These are phyloP conservation scores for Diaperis boleti DNA, from an alignment of 2,888 invertebrate genomes.

Conservation along the genomic window DNA sequence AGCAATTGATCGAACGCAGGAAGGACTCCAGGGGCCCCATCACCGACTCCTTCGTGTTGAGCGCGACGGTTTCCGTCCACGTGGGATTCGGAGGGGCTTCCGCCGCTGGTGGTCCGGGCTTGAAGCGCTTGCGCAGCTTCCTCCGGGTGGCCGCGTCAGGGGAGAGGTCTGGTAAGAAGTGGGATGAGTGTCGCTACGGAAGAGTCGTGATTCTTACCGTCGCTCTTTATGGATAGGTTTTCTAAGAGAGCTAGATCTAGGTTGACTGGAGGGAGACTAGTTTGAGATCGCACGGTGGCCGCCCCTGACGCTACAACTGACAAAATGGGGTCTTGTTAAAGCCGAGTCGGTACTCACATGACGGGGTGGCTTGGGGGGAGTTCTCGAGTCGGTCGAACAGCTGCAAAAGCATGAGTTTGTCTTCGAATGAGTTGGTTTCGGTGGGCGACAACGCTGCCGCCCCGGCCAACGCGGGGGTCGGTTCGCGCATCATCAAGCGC, in stretches of 20 bases:
- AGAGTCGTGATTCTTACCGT: conserved; percentile 35
- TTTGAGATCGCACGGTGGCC: conserved; percentile 36
- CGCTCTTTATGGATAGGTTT: conserved; percentile 45
- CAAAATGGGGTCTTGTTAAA: no score
- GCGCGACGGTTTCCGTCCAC: conserved; percentile 59
- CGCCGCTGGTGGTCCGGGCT: conserved; percentile 32
- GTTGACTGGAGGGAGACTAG: conserved; percentile 57
- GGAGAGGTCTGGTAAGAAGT: conserved; percentile 22
- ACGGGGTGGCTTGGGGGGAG: conserved; percentile 14
- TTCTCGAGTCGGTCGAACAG: conserved; percentile 44
- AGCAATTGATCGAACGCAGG: conserved; percentile 62
- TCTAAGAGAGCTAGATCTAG: conserved; percentile 52
- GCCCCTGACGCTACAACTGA: conserved; percentile 12
- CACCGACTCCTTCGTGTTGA: conserved; percentile 58
- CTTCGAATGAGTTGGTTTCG: conserved; percentile 61
- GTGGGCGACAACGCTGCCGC: conserved; percentile 53
- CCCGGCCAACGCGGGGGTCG: conserved; percentile 51
- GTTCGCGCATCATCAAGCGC: conserved; percentile 60
- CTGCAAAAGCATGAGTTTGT: conserved; percentile 72
- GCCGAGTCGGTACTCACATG: neutral
- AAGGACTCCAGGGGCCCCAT: conserved; percentile 64
- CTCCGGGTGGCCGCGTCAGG: conserved; percentile 32
- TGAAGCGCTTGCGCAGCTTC: conserved; percentile 54
- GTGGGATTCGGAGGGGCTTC: conserved; percentile 40
- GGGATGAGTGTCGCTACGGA: neutral